A percentile compares a stretch with the other conserved stretches of the same genome.
Conservation (phyloP, 2,797 vertebrate species). For the Cyclura pinguis region DNA sequence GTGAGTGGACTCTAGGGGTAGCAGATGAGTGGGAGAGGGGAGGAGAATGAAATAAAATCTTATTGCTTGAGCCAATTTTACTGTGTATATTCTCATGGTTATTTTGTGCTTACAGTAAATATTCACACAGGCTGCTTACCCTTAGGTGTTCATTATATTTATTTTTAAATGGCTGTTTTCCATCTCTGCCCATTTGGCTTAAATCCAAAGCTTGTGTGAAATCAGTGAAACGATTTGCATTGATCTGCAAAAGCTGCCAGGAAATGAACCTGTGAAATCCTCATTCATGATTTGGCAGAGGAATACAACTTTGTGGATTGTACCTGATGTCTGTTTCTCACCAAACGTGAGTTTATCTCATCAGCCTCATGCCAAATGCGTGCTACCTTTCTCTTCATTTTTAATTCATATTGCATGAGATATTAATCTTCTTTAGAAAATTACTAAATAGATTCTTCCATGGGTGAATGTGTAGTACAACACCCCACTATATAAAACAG, state of each 20-base stretch:
- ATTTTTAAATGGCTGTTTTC: not conserved
- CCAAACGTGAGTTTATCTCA: conserved; percentile 13
- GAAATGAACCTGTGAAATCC: not conserved
- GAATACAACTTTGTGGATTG: not conserved
- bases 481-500: conserved; percentile 23
- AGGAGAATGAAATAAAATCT: not conserved
- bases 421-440: conserved; percentile 40
- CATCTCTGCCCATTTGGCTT: not conserved
- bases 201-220: conserved; percentile 12
- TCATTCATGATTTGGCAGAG: not conserved
- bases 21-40: not conserved
- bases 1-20: too few species aligned
- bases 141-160: not conserved
- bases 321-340: not conserved
- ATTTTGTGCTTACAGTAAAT: not conserved
- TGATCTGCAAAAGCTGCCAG: not conserved
- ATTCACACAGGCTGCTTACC: not conserved
- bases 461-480: conserved; percentile 13
- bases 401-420: conserved; percentile 22
- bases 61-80: not conserved
- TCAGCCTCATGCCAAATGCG: conserved; percentile 10
- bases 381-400: conserved; percentile 13
- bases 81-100: not conserved
- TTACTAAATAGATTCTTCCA: conserved; percentile 33
- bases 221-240: not conserved